A percentile compares a stretch with the other conserved stretches of the same genome.
Evolutionary conservation across 1,140 invertebrate species (phyloP).

Genomic region (Ridgeia piscesae): DNA sequence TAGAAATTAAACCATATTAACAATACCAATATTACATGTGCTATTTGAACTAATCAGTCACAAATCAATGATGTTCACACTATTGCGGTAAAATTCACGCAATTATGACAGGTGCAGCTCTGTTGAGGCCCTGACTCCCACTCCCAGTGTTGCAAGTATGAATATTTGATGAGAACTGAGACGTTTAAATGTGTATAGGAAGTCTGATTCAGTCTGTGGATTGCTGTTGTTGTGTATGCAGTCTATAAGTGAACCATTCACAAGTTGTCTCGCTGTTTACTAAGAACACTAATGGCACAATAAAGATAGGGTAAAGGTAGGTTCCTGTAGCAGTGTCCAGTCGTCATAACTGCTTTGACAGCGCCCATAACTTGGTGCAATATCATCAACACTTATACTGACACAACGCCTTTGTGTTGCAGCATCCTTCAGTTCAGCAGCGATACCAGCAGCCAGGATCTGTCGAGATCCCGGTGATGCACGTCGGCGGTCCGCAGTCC

Average conservation of each 20-base stretch:
- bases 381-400: background rate
- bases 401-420: background rate
- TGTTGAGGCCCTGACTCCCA: too few relatives aligned
- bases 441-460: slow-evolving; percentile 26
- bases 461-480: slow-evolving; percentile 12
- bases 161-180: background rate
- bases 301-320: too few relatives aligned
- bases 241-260: background rate
- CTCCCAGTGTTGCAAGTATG: background rate
- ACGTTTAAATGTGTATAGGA: background rate
- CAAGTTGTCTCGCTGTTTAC: too few relatives aligned
- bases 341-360: too few relatives aligned
- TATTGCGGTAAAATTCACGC: background rate
- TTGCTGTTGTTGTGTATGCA: background rate
- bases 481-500: background rate
- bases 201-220: background rate
- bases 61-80: background rate
- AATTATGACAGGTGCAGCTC: background rate
- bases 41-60: background rate
- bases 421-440: slow-evolving; percentile 33
- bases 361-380: too few relatives aligned
- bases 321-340: too few relatives aligned
- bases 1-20: too few relatives aligned
- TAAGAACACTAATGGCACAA: too few relatives aligned
- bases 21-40: too few relatives aligned